phyloP scores from a whole-genome alignment of 2,113 vertebrate species.

The Ctenomys sociabilis region DNA sequence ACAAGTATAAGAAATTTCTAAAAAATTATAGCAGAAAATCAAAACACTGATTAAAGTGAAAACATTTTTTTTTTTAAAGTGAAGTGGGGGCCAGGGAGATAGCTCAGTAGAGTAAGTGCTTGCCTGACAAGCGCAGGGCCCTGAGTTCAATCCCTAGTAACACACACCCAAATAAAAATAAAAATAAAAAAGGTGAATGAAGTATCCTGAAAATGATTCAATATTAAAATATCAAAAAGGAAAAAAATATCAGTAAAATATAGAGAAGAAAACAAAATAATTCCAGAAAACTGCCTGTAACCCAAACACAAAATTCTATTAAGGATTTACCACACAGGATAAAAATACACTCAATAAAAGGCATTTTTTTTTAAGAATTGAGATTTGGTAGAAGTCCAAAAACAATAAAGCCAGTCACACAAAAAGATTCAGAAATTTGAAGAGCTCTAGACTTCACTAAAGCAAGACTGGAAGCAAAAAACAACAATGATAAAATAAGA shows the following conservation, averaged over 20 bases:
- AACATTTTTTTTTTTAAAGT: background rate
- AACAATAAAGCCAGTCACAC: background rate
- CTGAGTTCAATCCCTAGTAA: too few relatives aligned
- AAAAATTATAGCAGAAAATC: background rate
- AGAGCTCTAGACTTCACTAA: background rate
- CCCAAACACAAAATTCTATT: background rate
- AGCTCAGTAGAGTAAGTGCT: too few relatives aligned
- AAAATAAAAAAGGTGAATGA: background rate
- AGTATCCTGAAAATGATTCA: background rate
- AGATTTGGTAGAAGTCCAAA: background rate
- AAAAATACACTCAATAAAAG: background rate
- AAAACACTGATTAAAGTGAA: background rate
- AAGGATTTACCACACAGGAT: background rate
- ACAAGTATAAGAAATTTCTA: background rate
- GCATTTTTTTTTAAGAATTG: background rate
- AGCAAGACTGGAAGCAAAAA: background rate
- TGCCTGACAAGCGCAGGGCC: too few relatives aligned
- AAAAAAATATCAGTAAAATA: background rate
- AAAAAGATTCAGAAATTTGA: conserved; percentile 8
- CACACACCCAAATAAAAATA: too few relatives aligned
- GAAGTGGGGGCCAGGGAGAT: too few relatives aligned
- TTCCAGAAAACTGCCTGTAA: background rate
- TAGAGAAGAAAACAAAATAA: background rate
- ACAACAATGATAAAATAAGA: background rate
- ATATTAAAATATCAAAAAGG: background rate